Evolutionary conservation across 1,140 invertebrate genomes (phyloP), one percentile per base, ranked within the genome.

Genomic region (Apis cerana): DNA sequence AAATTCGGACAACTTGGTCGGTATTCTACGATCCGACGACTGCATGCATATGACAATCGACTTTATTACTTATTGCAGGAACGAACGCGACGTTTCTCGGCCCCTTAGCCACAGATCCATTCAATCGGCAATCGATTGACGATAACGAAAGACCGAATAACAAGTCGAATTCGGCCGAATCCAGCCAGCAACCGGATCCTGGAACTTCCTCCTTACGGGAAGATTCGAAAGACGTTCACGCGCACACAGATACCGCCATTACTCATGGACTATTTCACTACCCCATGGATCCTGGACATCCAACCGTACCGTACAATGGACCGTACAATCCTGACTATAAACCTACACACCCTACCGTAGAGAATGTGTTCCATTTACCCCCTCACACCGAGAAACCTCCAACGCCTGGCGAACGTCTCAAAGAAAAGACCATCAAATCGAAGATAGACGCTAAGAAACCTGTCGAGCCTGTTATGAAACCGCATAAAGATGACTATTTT

Each of bases 241-340:
- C 68, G 19, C 17, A 82, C 69, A 62, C 71, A 67, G 71, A 82
- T 62, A 52, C 56, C n/a, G n/a, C n/a, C 52, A 70, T 64, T 72
- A 61, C 64, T 70, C 80, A 85, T 67, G 90, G 87, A 75, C 50
- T 88, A 2, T 69, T 91, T n/a, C 93, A 94, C 62, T 92, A 93
- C 82, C 93, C 93, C 10, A 93, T 93, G 92, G 92, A 94, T 74
- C 92, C 93, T 56, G 93, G 92, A 62, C 91, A 93, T 79, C 93
- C 93, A 1, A 93, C 90, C 7, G 54, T 91, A 58, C 90, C 91
- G 0, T 94, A 94, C 78, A 92, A 92, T 65, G 94, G 94, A 48
- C 94, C 94, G 19, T 94, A 93, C 78, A 94, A 89, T 91, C 94
- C 94, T 11, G 91, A 94, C 68, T 94, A 92, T 84, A 92, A 91